These are phyloP conservation scores for Schlechtendalia chinensis DNA, from an alignment of 1,140 invertebrate genomes.

Conservation along the genomic window DNA sequence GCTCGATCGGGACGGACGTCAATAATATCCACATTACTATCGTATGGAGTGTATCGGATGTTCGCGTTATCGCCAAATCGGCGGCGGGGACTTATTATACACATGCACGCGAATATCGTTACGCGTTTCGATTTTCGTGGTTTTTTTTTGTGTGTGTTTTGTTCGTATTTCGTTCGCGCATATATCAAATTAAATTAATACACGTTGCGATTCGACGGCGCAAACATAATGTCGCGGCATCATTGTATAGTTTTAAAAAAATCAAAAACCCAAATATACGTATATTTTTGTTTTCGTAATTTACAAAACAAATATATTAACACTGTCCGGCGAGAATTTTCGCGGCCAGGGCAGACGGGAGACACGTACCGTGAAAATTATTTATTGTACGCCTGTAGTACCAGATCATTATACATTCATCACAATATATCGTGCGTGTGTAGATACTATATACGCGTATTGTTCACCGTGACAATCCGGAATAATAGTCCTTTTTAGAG, in stretches of 20 bases:
- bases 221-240: not conserved
- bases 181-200: too few relatives aligned
- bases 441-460: not conserved
- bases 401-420: constrained; percentile 27
- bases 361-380: not conserved
- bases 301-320: not conserved
- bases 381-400: not conserved
- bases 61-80: not conserved
- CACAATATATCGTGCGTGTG: not conserved
- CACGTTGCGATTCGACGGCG: not conserved
- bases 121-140: not conserved
- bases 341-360: not conserved
- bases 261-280: not conserved
- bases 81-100: not conserved
- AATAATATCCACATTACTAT: too few relatives aligned
- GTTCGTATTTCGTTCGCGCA: not conserved
- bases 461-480: constrained; percentile 41
- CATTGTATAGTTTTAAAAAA: not conserved
- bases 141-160: too few relatives aligned
- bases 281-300: not conserved
- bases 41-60: too few relatives aligned
- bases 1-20: too few relatives aligned
- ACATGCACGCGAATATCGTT: not conserved
- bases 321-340: not conserved
- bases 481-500: constrained; percentile 38